Conservation (phyloP, 2,797 vertebrate species). For the Hephaestus fuliginosus region DNA sequence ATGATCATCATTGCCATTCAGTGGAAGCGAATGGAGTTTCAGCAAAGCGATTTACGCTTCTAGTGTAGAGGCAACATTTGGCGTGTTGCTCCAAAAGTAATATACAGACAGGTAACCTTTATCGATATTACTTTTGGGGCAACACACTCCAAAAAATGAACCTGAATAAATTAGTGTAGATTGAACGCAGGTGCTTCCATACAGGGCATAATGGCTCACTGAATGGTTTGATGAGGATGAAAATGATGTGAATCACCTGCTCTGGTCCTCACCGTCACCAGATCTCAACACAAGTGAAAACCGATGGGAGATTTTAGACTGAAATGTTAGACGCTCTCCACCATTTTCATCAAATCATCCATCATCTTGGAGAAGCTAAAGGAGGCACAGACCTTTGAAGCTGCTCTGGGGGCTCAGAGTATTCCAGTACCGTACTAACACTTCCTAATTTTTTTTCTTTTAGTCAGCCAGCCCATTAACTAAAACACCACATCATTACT, state of each 20-base stretch:
- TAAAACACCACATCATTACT: constrained; percentile 3
- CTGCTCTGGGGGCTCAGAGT: not conserved
- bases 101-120: not conserved
- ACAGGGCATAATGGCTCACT: not conserved
- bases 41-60: not conserved
- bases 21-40: not conserved
- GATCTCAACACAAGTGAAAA: not conserved
- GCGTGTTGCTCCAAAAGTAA: not conserved
- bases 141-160: not conserved
- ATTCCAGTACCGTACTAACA: not conserved
- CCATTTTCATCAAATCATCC: not conserved
- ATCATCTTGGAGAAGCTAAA: not conserved
- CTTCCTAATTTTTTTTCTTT: not conserved
- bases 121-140: not conserved
- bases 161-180: not conserved
- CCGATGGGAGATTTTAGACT: not conserved
- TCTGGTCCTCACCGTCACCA: not conserved
- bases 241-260: not conserved
- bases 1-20: not conserved
- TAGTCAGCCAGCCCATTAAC: not conserved
- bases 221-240: constrained; percentile 5
- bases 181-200: not conserved
- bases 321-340: not conserved
- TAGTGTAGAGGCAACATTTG: not conserved
- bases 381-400: not conserved